Conservation (phyloP, 2,888 invertebrate genomes). For the Bellardia pandia region DNA sequence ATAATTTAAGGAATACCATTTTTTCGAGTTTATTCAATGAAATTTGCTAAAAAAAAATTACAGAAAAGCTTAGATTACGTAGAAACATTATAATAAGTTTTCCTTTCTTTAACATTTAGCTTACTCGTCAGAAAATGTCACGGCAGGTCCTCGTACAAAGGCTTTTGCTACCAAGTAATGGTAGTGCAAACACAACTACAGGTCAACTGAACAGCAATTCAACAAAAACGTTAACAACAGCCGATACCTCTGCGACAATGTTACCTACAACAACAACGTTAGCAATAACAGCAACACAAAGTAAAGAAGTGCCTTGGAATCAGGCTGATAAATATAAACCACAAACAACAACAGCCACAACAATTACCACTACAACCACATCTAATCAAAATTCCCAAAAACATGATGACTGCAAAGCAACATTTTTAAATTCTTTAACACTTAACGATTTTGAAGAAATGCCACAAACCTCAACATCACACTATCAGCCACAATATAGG, state of each 20-base stretch:
- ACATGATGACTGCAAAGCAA: slow-evolving; percentile 78
- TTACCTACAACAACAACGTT: neutral
- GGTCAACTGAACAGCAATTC: slow-evolving; percentile 6
- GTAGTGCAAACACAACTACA: slow-evolving; percentile 17
- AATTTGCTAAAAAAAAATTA: no score
- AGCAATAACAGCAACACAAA: neutral
- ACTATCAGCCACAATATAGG: slow-evolving; percentile 44
- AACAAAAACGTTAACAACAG: slow-evolving; percentile 21
- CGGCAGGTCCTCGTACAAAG: slow-evolving; percentile 90
- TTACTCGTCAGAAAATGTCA: slow-evolving; percentile 80
- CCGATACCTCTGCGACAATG: slow-evolving; percentile 24
- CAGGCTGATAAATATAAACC: slow-evolving; percentile 32
- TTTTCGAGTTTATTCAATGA: no score
- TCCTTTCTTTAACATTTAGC: slow-evolving; percentile 73
- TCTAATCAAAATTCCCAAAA: slow-evolving; percentile 36
- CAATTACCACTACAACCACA: slow-evolving; percentile 7
- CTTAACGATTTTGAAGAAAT: slow-evolving; percentile 81
- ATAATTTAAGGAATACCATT: no score
- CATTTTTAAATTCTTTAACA: slow-evolving; percentile 77
- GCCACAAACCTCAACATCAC: slow-evolving; percentile 70
- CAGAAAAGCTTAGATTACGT: no score
- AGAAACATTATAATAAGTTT: no score
- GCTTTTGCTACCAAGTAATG: slow-evolving; percentile 87
- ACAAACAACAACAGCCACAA: slow-evolving; percentile 32
- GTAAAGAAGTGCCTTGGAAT: slow-evolving; percentile 66